These are phyloP conservation scores for Notarius quadriscutis DNA, from an alignment of 2,113 vertebrate genomes.

Conservation along the genomic window DNA sequence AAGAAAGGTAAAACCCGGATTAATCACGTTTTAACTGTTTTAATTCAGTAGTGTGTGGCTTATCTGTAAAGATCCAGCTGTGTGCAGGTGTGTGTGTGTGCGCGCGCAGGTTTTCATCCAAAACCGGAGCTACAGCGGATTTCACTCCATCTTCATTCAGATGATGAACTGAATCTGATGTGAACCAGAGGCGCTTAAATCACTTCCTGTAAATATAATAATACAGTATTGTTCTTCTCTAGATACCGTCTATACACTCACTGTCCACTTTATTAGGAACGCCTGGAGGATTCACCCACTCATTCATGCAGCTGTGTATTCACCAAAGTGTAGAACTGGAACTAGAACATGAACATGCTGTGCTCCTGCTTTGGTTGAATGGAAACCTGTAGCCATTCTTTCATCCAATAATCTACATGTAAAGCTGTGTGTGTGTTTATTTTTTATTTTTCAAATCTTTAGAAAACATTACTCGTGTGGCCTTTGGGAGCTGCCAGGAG, in stretches of 20 bases:
- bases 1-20: slow-evolving; percentile 7
- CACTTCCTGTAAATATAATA: no score
- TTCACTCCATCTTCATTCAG: not conserved
- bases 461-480: slow-evolving; percentile 26
- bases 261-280: not conserved
- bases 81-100: not conserved
- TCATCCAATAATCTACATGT: not conserved
- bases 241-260: not conserved
- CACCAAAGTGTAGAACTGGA: not conserved
- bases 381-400: not conserved
- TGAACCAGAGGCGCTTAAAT: no score
- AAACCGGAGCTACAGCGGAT: not conserved
- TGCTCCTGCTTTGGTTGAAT: not conserved
- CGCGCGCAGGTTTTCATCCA: not conserved
- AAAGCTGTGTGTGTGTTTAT: no score
- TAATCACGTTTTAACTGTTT: not conserved
- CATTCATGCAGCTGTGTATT: not conserved
- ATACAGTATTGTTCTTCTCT: no score
- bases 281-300: not conserved
- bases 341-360: not conserved
- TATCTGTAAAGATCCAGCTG: not conserved
- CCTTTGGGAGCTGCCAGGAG: slow-evolving; percentile 74
- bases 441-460: not conserved
- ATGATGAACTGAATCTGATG: no score
- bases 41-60: not conserved